Conservation (phyloP, 2,113 vertebrate species). For the Scomber colias region DNA sequence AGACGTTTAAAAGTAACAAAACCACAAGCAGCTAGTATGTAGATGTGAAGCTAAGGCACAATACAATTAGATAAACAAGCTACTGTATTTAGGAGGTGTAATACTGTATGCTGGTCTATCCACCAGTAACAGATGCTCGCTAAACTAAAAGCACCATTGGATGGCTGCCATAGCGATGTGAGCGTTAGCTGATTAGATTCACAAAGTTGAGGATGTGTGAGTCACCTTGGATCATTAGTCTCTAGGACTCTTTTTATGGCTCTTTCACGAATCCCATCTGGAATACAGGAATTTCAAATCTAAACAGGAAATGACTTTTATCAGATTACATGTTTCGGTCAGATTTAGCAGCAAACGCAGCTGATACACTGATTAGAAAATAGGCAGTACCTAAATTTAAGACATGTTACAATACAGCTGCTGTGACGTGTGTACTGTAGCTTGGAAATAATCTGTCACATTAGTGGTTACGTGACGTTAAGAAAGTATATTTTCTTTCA, state of each 20-base stretch:
- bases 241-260: conserved; percentile 33
- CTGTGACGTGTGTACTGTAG: background rate
- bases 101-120: background rate
- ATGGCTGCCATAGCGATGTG: conserved; percentile 16
- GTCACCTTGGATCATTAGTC: conserved; percentile 57
- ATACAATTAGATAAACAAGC: too few species aligned
- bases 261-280: conserved; percentile 6
- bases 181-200: conserved; percentile 44
- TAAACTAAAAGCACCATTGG: conserved; percentile 47
- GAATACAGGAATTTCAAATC: conserved; percentile 54
- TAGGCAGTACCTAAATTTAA: conserved; percentile 4
- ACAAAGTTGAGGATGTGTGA: conserved; percentile 42
- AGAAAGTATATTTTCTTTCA: background rate
- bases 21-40: too few species aligned
- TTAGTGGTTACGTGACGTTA: background rate
- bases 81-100: too few species aligned
- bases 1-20: too few species aligned
- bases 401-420: background rate
- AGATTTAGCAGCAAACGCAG: conserved; percentile 30
- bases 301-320: conserved; percentile 69
- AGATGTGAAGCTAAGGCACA: too few species aligned
- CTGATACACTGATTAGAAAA: conserved; percentile 35
- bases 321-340: conserved; percentile 39
- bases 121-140: conserved; percentile 35
- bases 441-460: background rate